Evolutionary conservation across 2,888 invertebrate genomes (phyloP).

Genomic region (Ochlodes sylvanus): DNA sequence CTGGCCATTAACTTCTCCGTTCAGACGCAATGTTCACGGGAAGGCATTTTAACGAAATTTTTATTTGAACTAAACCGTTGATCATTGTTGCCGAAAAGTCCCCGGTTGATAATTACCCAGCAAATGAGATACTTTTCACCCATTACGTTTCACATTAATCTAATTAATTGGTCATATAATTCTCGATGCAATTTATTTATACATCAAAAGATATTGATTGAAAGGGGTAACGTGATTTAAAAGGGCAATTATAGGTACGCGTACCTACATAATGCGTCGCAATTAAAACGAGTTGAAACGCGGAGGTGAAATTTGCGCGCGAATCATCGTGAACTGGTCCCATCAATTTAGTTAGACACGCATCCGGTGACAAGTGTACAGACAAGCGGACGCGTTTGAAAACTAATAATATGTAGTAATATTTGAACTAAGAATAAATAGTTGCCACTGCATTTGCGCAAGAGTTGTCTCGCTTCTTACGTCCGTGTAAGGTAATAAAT

Average conservation of each 20-base stretch:
- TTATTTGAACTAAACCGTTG: constrained; percentile 64
- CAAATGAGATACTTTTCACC: constrained; percentile 57
- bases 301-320: constrained; percentile 67
- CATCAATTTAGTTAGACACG: constrained; percentile 73
- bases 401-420: constrained; percentile 59
- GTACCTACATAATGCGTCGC: constrained; percentile 48
- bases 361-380: constrained; percentile 72
- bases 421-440: constrained; percentile 7
- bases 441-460: constrained; percentile 58
- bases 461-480: constrained; percentile 47
- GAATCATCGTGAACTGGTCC: constrained; percentile 60
- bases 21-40: constrained; percentile 53
- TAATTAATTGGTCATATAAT: constrained; percentile 74
- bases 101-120: constrained; percentile 49
- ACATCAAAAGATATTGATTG: constrained; percentile 53
- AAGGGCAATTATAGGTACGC: constrained; percentile 53
- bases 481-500: constrained; percentile 31
- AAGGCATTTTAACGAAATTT: constrained; percentile 75
- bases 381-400: constrained; percentile 69
- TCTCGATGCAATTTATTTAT: constrained; percentile 59
- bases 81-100: constrained; percentile 60
- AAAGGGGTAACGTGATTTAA: constrained; percentile 51
- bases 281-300: constrained; percentile 59
- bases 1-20: constrained; percentile 66
- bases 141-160: constrained; percentile 62